Evolutionary conservation across 2,888 invertebrate species (phyloP), one percentile per base, ranked within the genome.

Genomic region (Bombylius major): DNA sequence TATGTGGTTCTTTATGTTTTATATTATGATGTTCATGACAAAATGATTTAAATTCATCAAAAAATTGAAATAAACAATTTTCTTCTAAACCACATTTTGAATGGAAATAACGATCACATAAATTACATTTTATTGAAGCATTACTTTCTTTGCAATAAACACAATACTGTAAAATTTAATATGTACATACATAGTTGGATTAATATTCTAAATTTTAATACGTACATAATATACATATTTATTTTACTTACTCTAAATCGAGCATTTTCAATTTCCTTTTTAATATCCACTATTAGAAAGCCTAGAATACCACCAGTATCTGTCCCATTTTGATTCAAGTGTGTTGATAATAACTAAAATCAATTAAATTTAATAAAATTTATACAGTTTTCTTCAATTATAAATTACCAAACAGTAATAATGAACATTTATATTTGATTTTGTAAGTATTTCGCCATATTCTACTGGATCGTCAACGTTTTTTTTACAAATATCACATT

Each of bases 291-390:
- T 9, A 80, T 69, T 31, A 86, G 66, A 67, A 92, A 92, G 0
- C 91, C 91, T 59, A 85, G 76, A 36, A 91, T 81, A 0, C 90
- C 90, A 54, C 84, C 79, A 4, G 78, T 72, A 62, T 88, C 88
- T 34, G 69, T 70, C 0, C 87, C 89, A 58, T 77, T 80, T 65
- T 89, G 89, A 34, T 78, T 73, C 65, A 88, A 73, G 56, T 82
- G 80, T 31, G 83, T 82, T 0, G 89, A 84, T 31, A 88, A 71
- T 1, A 89, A 68, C 87, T 87, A 68, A 23, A 55, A 44, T 8
- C 5, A 42, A 75, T 75, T 58, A 62, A 65, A 39, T 33, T 12
- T 34, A 34, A 6, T 32, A 46, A 32, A 12, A 33, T 34, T 5
- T 7, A 11, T 8, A 23, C 9, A 5, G 7, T 7, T n/a, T 12